Percentiles rank a stretch among this genome's conserved stretches.
These are phyloP conservation scores for Zaprionus capensis DNA, from an alignment of 1,140 invertebrate genomes.

Conservation along the genomic window DNA sequence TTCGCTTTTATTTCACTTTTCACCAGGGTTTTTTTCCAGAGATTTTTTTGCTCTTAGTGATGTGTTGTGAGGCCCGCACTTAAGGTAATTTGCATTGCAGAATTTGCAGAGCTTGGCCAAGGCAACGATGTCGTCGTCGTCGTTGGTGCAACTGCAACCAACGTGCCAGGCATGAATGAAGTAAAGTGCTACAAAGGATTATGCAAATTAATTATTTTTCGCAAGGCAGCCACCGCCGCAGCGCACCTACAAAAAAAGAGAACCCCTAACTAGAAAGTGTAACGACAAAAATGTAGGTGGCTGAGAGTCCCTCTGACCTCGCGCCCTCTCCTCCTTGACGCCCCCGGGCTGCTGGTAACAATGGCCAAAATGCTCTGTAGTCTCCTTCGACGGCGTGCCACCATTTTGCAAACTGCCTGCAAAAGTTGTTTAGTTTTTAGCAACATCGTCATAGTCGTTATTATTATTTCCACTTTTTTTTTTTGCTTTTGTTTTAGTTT, in stretches of 20 bases:
- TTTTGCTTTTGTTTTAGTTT: conserved; percentile 52
- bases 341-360: conserved; percentile 69
- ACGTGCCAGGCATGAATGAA: conserved; percentile 80
- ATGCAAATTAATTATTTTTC: conserved; percentile 83
- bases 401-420: conserved; percentile 15
- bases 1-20: conserved; percentile 3
- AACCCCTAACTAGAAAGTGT: conserved; percentile 67
- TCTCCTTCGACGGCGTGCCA: conserved; percentile 29
- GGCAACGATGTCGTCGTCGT: conserved; percentile 41
- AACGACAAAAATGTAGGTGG: conserved; percentile 78
- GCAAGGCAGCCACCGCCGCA: conserved; percentile 68
- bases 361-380: conserved; percentile 63
- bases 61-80: conserved; percentile 80
- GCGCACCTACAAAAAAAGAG: conserved; percentile 19
- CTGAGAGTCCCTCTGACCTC: background rate
- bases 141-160: conserved; percentile 38
- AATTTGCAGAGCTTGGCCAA: conserved; percentile 74
- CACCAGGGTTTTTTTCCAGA: conserved; percentile 27
- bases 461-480: conserved; percentile 45
- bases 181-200: conserved; percentile 83
- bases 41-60: conserved; percentile 35
- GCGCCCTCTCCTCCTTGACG: background rate
- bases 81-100: conserved; percentile 83
- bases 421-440: conserved; percentile 56
- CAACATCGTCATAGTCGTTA: conserved; percentile 44